Evolutionary conservation across 64 coral and sea anemone genomes (phyloP), one percentile per base, ranked within the genome.

Genomic region (Cladopsammia gracilis): DNA sequence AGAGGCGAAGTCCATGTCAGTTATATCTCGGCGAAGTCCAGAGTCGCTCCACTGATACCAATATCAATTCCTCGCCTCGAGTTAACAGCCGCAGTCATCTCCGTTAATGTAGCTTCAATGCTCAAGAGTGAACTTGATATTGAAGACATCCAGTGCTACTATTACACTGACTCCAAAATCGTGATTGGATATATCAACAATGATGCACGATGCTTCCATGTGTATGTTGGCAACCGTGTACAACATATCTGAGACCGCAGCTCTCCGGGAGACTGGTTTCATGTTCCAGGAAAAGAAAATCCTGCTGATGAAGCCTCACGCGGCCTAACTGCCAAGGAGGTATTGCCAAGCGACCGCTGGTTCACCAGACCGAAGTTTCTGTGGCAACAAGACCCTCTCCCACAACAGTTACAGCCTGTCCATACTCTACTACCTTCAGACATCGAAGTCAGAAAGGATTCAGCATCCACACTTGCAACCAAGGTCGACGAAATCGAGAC

Each of bases 21-120:
- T 64, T 91, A 74, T 16, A 77, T 91, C 7, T 58, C 73, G 77
- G 89, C 77, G 6, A 82, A 91, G 52, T 91, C 89, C 25, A 25
- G 78, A 91, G 77, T 91, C 7, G 89, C 89, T 5, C 77, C 78
- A n/a, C n/a, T n/a, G n/a, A n/a, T n/a, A n/a, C n/a, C n/a, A n/a
- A n/a, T n/a, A n/a, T n/a, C n/a, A n/a, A n/a, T n/a, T n/a, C n/a
- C n/a, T n/a, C n/a, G n/a, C n/a, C n/a, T n/a, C n/a, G n/a, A n/a
- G n/a, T n/a, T n/a, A n/a, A n/a, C n/a, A n/a, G n/a, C n/a, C n/a
- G n/a, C n/a, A n/a, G n/a, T n/a, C n/a, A n/a, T n/a, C n/a, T n/a
- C n/a, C n/a, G n/a, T n/a, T n/a, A n/a, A n/a, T n/a, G n/a, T n/a
- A n/a, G n/a, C n/a, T n/a, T n/a, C n/a, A n/a, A n/a, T n/a, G n/a